phyloP scores from a whole-genome alignment of 2,888 invertebrate genomes.

The Drosophila algonquin region DNA sequence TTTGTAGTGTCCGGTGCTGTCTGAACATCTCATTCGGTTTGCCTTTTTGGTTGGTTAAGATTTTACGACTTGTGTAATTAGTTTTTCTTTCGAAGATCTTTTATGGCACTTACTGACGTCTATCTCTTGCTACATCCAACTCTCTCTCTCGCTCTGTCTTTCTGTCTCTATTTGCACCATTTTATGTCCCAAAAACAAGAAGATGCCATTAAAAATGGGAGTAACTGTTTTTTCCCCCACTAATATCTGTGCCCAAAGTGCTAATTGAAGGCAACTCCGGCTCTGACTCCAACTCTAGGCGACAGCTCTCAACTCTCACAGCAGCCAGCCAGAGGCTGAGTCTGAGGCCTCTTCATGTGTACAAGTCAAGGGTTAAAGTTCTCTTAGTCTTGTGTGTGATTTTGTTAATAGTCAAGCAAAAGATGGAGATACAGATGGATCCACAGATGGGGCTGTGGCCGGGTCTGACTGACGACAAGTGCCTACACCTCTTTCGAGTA shows the following conservation, averaged over 20 bases:
- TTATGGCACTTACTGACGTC: constrained; percentile 33
- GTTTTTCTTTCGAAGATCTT: constrained; percentile 64
- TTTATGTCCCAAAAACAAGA: constrained; percentile 42
- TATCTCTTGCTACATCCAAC: constrained; percentile 11
- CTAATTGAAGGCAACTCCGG: constrained; percentile 71
- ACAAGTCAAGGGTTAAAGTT: constrained; percentile 64
- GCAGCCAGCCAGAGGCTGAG: constrained; percentile 6
- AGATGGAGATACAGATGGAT: background rate
- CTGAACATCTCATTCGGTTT: constrained; percentile 46
- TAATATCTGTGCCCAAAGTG: constrained; percentile 77
- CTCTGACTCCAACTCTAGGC: background rate
- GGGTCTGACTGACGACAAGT: constrained; percentile 72
- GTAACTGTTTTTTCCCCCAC: constrained; percentile 65
- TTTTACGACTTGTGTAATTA: constrained; percentile 70
- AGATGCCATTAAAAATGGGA: constrained; percentile 55
- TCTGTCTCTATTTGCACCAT: constrained; percentile 7
- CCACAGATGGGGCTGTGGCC: background rate
- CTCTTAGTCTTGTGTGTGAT: constrained; percentile 51
- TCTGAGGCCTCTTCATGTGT: constrained; percentile 1
- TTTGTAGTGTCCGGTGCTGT: constrained; percentile 4
- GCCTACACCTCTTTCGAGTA: constrained; percentile 80
- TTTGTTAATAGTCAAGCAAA: constrained; percentile 44
- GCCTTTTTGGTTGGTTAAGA: constrained; percentile 52
- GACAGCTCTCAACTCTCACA: constrained; percentile 17
- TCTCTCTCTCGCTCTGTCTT: constrained; percentile 15